A percentile compares a stretch with the other conserved stretches of the same genome.
phyloP scores from a whole-genome alignment of 2,888 invertebrate genomes.

The Timandra comae region DNA sequence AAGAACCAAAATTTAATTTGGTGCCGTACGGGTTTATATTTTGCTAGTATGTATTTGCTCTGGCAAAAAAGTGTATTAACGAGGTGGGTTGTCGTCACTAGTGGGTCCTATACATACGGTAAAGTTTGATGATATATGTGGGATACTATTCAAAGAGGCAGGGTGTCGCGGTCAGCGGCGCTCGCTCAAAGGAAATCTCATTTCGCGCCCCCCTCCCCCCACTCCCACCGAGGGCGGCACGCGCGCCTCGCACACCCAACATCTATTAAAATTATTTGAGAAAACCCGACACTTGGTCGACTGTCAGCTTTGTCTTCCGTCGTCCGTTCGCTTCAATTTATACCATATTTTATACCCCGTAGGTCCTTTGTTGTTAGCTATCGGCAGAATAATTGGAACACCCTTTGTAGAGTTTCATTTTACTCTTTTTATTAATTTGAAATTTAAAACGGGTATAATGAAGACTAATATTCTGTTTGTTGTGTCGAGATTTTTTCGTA shows the following conservation, averaged over 20 bases:
- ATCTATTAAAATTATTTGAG: constrained; percentile 73
- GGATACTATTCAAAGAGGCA: constrained; percentile 41
- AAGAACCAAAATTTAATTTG: too few relatives aligned
- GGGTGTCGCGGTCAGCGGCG: constrained; percentile 57
- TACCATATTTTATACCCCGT: constrained; percentile 39
- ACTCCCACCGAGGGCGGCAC: constrained; percentile 22
- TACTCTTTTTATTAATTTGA: constrained; percentile 22
- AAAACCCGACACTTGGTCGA: constrained; percentile 46
- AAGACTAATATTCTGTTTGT: too few relatives aligned
- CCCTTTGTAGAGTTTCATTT: constrained; percentile 29
- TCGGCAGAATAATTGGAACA: constrained; percentile 38
- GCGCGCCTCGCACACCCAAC: constrained; percentile 36
- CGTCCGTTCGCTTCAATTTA: constrained; percentile 37
- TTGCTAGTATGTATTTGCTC: too few relatives aligned
- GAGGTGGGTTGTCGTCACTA: constrained; percentile 9
- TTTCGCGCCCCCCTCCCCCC: constrained; percentile 40
- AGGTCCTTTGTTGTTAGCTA: constrained; percentile 41
- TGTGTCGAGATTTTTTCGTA: too few relatives aligned
- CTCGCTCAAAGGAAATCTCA: constrained; percentile 73
- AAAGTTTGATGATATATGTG: constrained; percentile 51
- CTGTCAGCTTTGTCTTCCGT: constrained; percentile 24
- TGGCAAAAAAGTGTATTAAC: too few relatives aligned
- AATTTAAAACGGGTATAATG: too few relatives aligned
- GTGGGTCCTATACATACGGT: constrained; percentile 19
- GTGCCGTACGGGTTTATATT: too few relatives aligned